Base-by-base conservation (phyloP, 1,140 invertebrate species). In the Penaeus indicus region DNA sequence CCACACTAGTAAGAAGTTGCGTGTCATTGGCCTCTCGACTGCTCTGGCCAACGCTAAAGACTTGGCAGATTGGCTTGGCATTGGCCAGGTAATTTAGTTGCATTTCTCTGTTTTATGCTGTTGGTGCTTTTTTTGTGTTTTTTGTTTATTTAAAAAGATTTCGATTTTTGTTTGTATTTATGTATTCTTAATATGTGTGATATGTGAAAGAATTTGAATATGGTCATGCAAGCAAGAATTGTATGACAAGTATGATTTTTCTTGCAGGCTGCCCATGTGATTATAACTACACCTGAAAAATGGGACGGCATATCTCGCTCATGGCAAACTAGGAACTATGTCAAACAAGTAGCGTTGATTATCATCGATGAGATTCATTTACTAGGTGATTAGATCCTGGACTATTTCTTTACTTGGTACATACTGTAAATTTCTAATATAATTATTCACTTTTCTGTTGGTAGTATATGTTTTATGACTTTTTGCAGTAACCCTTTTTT, bases 341-440 rank as follows among this genome's bases (percentile, higher is more conserved):
- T 99, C 1, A 96, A 94, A 91, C 92, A 97, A 92, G 99, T 99
- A 0, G 96, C 96, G 0, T 93, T 99, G 0, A 97, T 99, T 86
- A 95, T 99, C 38, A 99, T 99, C 91, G 99, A 99, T 93, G 99
- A 99, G 93, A 99, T 99, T 91, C 99, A 99, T 94, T 93, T 99
- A 54, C 93, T 99, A 69, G 99, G 98, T 88, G 96, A 97, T 54
- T 54, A 11, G 54, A 54, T 54, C 8, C 54, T 54, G 54, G 11
- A 13, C 54, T 16, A 54, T 54, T 54, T 11, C 54, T 11, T 54
- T 54, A 54, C 16, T 54, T 11, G 54, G 93, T 96, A 32, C 18
- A 18, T 18, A 75, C 3, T 86, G 32, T 90, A 81, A 69, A 90
- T 89, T 38, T 77, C 25, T 89, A 60, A n/a, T 77, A 21, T 42